These are phyloP conservation scores for Mastigias papua DNA, from an alignment of 30 jellyfish, hydroid and myxozoan genomes.

Conservation along the genomic window DNA sequence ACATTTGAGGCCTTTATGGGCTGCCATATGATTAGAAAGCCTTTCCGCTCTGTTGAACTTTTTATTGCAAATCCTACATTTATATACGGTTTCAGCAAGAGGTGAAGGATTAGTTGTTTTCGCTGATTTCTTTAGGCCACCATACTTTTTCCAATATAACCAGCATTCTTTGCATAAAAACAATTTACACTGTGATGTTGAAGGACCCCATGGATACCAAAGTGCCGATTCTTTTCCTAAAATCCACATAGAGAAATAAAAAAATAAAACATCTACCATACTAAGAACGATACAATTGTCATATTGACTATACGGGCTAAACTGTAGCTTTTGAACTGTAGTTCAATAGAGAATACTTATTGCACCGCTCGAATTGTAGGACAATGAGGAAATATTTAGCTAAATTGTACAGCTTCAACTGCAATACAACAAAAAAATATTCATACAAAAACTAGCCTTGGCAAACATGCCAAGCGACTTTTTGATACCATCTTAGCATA, in stretches of 20 bases:
- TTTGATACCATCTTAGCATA: too few species aligned
- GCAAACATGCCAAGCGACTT: too few species aligned
- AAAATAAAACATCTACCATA: background rate
- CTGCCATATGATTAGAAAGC: conserved; percentile 93
- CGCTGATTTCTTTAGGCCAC: conserved; percentile 96
- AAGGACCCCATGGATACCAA: conserved; percentile 99
- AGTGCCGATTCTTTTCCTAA: conserved; percentile 90
- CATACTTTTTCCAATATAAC: conserved; percentile 99
- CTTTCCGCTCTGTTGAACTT: conserved; percentile 98
- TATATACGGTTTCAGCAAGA: conserved; percentile 85
- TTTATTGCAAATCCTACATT: conserved; percentile 95
- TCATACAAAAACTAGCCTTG: too few species aligned
- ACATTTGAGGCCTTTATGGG: conserved; percentile 95
- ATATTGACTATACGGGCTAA: too few species aligned
- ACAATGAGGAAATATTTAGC: too few species aligned
- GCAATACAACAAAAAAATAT: too few species aligned
- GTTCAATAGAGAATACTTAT: too few species aligned
- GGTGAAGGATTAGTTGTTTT: conserved; percentile 82
- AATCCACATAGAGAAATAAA: background rate
- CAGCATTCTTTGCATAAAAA: conserved; percentile 98
- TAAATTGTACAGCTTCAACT: too few species aligned
- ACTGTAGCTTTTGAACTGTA: too few species aligned
- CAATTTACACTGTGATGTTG: conserved; percentile 94
- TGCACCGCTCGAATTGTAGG: too few species aligned
- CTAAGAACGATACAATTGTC: background rate